Evolutionary conservation across 2,113 vertebrate species (phyloP).

Genomic region (Craseonycteris thonglongyai): DNA sequence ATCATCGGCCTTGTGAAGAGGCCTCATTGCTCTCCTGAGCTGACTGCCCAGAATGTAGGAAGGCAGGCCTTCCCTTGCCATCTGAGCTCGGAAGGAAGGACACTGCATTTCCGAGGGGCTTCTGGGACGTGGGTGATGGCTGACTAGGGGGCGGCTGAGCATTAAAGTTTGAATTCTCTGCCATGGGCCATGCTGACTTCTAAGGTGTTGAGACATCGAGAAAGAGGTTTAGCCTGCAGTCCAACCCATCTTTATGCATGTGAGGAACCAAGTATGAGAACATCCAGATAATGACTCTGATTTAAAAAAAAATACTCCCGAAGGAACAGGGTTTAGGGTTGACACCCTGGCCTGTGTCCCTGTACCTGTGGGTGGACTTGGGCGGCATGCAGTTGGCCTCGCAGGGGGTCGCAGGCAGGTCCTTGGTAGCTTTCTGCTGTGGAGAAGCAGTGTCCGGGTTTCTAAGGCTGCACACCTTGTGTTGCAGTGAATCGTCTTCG

Average conservation of each 20-base stretch:
- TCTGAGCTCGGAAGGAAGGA: background rate
- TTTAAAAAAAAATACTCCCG: too few species aligned
- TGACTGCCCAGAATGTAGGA: background rate
- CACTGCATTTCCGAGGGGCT: background rate
- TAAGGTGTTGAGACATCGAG: background rate
- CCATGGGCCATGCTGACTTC: background rate
- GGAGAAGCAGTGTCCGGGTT: background rate
- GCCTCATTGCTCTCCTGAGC: background rate
- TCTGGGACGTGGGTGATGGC: background rate
- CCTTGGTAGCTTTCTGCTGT: background rate
- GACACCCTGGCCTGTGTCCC: background rate
- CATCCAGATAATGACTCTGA: background rate
- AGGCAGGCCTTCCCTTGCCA: background rate
- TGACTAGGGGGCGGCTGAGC: background rate
- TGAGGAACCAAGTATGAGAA: background rate
- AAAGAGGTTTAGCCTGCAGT: background rate
- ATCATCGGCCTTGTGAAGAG: background rate
- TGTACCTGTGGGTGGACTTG: fast-evolving
- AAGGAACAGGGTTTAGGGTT: background rate
- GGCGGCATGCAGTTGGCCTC: fast-evolving
- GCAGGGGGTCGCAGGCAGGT: fast-evolving
- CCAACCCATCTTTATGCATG: background rate
- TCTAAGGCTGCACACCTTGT: too few species aligned
- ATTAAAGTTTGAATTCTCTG: background rate
- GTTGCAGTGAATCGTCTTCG: too few species aligned